phyloP scores from a whole-genome alignment of 1,140 invertebrate genomes.

The Zophobas morio region DNA sequence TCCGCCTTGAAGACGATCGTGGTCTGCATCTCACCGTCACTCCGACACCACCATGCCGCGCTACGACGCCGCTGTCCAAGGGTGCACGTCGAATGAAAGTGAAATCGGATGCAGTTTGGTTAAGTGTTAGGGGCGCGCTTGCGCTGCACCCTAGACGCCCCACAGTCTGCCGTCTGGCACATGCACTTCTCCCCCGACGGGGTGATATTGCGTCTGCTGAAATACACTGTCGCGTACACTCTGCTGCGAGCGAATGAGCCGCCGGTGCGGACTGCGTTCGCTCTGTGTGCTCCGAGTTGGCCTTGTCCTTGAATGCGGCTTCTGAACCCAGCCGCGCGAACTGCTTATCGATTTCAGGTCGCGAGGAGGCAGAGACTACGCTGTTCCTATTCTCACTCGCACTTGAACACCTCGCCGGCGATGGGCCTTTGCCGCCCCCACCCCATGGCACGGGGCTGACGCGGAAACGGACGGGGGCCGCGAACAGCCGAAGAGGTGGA shows the following conservation, averaged over 20 bases:
- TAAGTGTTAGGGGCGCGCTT: slow-evolving; percentile 56
- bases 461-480: too few relatives aligned
- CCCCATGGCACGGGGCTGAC: too few relatives aligned
- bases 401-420: not conserved
- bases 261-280: slow-evolving; percentile 42
- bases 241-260: slow-evolving; percentile 41
- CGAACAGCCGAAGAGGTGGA: too few relatives aligned
- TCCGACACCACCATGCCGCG: slow-evolving; percentile 8
- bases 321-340: slow-evolving; percentile 63
- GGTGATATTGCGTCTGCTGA: slow-evolving; percentile 40
- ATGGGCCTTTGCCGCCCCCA: not conserved
- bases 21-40: slow-evolving; percentile 60
- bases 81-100: slow-evolving; percentile 61
- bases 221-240: slow-evolving; percentile 26
- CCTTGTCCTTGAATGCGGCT: slow-evolving; percentile 68
- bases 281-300: slow-evolving; percentile 56
- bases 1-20: slow-evolving; percentile 65
- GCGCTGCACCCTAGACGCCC: slow-evolving; percentile 52
- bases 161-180: slow-evolving; percentile 55
- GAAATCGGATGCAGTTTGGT: slow-evolving; percentile 63
- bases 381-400: not conserved
- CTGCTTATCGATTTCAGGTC: slow-evolving; percentile 64
- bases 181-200: slow-evolving; percentile 54
- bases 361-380: slow-evolving; percentile 10
- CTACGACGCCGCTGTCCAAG: slow-evolving; percentile 10